Conservation (phyloP, 2,888 invertebrate genomes). For the Bimastos eiseni region DNA sequence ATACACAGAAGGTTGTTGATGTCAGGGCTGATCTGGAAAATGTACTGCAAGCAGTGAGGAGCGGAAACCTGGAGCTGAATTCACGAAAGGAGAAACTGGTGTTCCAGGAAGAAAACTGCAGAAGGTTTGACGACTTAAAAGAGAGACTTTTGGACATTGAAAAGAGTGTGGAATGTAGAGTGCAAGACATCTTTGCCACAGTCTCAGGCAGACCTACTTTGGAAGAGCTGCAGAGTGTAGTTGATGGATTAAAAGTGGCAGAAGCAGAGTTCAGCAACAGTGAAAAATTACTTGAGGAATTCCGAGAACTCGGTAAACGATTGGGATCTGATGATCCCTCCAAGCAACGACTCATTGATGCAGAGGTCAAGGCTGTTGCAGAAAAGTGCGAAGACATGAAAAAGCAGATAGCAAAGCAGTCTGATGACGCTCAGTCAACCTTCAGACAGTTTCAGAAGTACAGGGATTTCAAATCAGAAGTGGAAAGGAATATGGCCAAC, state of each 20-base stretch:
- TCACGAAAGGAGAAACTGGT: conserved; percentile 25
- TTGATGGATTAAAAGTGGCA: conserved; percentile 46
- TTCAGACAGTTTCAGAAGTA: conserved; percentile 55
- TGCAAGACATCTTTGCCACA: not conserved
- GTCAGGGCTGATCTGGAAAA: not conserved
- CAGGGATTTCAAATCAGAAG: conserved; percentile 51
- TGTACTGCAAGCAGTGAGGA: not conserved
- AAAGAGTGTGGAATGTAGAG: not conserved
- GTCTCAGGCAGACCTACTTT: not conserved
- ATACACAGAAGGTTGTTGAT: not conserved
- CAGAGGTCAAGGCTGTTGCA: conserved; percentile 48
- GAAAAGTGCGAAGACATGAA: not conserved
- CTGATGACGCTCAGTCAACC: conserved; percentile 48
- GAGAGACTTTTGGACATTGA: not conserved
- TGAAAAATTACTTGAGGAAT: conserved; percentile 67
- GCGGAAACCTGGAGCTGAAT: not conserved
- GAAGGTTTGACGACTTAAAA: conserved; percentile 23
- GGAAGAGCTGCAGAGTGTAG: not conserved
- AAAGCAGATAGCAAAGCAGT: not conserved
- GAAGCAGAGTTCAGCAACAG: conserved; percentile 52
- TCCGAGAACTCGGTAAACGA: conserved; percentile 77
- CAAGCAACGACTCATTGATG: conserved; percentile 49
- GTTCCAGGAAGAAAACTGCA: not conserved
- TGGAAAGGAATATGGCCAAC: conserved; percentile 49
- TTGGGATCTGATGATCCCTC: conserved; percentile 53